phyloP scores from a whole-genome alignment of 1,140 invertebrate species.

The Anastrepha ludens region DNA sequence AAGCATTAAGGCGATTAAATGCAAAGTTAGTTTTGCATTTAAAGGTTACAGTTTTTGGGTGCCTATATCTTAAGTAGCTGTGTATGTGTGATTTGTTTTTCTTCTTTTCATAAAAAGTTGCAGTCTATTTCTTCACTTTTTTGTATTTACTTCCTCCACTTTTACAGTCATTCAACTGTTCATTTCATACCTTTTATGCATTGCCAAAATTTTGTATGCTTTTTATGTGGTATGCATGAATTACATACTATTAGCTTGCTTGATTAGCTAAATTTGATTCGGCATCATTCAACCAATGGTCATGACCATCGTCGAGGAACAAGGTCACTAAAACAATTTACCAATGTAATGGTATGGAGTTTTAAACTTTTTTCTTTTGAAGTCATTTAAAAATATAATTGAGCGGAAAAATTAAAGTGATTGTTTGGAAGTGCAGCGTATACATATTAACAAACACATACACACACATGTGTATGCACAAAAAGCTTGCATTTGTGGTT shows the following conservation, averaged over 20 bases:
- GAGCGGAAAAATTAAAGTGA: constrained; percentile 38
- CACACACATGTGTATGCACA: too few species aligned
- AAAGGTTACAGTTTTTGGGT: too few species aligned
- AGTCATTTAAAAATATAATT: constrained; percentile 11
- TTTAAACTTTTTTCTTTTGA: background rate
- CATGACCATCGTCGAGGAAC: constrained; percentile 28
- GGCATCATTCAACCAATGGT: constrained; percentile 5
- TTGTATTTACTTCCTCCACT: background rate
- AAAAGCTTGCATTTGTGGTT: background rate
- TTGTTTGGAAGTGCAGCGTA: background rate
- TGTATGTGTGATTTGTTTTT: too few species aligned
- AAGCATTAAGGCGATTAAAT: too few species aligned
- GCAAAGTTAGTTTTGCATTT: too few species aligned
- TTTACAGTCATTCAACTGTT: background rate
- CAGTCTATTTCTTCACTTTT: background rate
- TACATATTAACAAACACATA: too few species aligned
- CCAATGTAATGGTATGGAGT: background rate
- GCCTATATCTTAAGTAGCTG: too few species aligned
- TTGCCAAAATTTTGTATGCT: constrained; percentile 35
- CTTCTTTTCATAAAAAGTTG: too few species aligned
- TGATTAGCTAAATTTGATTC: background rate
- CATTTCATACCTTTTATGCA: constrained; percentile 17
- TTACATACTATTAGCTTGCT: background rate
- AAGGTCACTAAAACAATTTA: constrained; percentile 41
- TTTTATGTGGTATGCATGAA: background rate